Evolutionary conservation across 2,888 invertebrate species (phyloP).

Genomic region (Lasioglossum marginatum): DNA sequence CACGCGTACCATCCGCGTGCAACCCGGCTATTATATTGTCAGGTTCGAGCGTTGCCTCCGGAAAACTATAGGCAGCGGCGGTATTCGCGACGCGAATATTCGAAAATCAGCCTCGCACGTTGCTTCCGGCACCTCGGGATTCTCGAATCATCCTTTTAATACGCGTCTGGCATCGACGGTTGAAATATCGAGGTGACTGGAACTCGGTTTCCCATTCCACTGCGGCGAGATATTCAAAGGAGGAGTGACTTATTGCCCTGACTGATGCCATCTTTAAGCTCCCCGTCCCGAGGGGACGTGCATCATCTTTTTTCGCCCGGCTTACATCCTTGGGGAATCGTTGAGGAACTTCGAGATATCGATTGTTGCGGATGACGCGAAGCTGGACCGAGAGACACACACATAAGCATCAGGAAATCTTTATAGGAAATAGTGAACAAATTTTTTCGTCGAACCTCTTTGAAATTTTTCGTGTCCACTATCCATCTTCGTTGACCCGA

Average conservation of each 20-base stretch:
- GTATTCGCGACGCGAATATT: not conserved
- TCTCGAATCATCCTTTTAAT: slow-evolving; percentile 1
- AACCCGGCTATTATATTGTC: slow-evolving; percentile 18
- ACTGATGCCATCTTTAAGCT: not conserved
- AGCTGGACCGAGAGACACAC: not conserved
- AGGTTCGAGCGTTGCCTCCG: not conserved
- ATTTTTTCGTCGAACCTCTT: too few species aligned
- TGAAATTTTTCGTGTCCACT: too few species aligned
- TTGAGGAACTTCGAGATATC: not conserved
- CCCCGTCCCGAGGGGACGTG: not conserved
- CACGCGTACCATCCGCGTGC: slow-evolving; percentile 35
- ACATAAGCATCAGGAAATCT: too few species aligned
- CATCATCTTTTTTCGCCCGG: not conserved
- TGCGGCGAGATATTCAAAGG: not conserved
- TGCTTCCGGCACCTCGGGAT: not conserved
- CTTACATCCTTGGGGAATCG: not conserved
- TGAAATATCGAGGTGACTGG: slow-evolving; percentile 34
- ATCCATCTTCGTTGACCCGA: too few species aligned
- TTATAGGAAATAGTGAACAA: too few species aligned
- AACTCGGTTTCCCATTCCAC: not conserved
- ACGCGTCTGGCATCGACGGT: slow-evolving; percentile 7
- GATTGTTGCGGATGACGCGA: not conserved
- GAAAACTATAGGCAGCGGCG: not conserved
- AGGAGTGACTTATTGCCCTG: slow-evolving; percentile 6
- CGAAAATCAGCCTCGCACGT: not conserved